A percentile compares a stretch with the other conserved stretches of the same genome.
Evolutionary conservation across 1,140 invertebrate species (phyloP).

Genomic region (Bombus difficillimus): DNA sequence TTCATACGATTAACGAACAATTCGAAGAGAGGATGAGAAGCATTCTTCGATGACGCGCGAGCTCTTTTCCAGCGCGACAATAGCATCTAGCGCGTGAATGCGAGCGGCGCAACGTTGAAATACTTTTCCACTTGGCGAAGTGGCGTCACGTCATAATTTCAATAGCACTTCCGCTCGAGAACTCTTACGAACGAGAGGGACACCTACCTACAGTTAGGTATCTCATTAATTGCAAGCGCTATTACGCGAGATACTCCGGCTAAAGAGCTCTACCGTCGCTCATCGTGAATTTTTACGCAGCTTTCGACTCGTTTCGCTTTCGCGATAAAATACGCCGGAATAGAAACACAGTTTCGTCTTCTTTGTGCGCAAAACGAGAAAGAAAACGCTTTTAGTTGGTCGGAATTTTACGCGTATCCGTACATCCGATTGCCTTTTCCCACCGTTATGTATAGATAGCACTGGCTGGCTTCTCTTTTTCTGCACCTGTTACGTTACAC

Average conservation of each 20-base stretch:
- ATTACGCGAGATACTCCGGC: conserved; percentile 41
- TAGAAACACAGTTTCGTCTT: not conserved
- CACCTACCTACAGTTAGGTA: conserved; percentile 45
- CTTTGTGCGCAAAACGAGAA: not conserved
- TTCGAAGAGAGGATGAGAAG: not conserved
- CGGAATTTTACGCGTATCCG: conserved; percentile 24
- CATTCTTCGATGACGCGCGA: too few species aligned
- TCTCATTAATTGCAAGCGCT: conserved; percentile 59
- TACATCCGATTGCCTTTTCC: not conserved
- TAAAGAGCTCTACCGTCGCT: conserved; percentile 50
- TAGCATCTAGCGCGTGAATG: not conserved
- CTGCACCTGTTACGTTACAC: not conserved
- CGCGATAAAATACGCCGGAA: conserved; percentile 6
- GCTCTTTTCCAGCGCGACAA: not conserved
- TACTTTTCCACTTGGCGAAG: conserved; percentile 42
- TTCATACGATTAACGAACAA: not conserved
- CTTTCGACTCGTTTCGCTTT: conserved; percentile 47
- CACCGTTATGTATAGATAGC: not conserved
- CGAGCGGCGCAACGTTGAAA: conserved; percentile 16
- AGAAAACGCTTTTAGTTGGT: conserved; percentile 20
- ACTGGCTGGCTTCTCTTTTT: too few species aligned
- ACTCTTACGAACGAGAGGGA: conserved; percentile 43
- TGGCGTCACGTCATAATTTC: conserved; percentile 50
- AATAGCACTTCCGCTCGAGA: conserved; percentile 58
- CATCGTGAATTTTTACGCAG: conserved; percentile 49